Evolutionary conservation across 2,113 vertebrate genomes (phyloP).

Genomic region (Piliocolobus tephrosceles): DNA sequence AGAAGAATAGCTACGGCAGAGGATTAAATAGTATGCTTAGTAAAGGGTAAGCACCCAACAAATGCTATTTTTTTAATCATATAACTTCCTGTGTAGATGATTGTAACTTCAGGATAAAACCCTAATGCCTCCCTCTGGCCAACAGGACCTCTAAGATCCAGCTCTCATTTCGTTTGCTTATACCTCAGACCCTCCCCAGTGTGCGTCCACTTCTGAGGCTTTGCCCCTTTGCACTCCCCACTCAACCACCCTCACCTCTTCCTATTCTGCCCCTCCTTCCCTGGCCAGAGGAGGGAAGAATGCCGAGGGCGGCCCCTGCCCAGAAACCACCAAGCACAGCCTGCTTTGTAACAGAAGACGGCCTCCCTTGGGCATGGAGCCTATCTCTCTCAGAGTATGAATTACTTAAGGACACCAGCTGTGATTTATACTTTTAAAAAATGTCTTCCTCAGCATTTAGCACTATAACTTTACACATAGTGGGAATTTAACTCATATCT

Average conservation of each 20-base stretch:
- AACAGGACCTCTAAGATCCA: background rate
- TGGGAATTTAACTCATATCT: background rate
- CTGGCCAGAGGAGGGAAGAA: background rate
- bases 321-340: background rate
- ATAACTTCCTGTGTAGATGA: background rate
- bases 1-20: background rate
- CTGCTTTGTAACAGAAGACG: background rate
- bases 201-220: background rate
- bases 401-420: slow-evolving; percentile 34
- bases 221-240: background rate
- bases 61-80: background rate
- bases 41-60: background rate
- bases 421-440: slow-evolving; percentile 38
- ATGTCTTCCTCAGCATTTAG: background rate
- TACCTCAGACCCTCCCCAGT: background rate
- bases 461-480: background rate
- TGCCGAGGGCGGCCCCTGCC: background rate
- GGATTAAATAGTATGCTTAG: background rate
- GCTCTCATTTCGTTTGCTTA: background rate
- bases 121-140: background rate
- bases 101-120: background rate
- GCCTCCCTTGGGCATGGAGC: background rate
- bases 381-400: background rate
- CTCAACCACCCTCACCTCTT: background rate
- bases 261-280: background rate